A percentile compares a stretch with the other conserved stretches of the same genome.
phyloP scores from a whole-genome alignment of 2,113 vertebrate species.

The Aegotheles bennettii region DNA sequence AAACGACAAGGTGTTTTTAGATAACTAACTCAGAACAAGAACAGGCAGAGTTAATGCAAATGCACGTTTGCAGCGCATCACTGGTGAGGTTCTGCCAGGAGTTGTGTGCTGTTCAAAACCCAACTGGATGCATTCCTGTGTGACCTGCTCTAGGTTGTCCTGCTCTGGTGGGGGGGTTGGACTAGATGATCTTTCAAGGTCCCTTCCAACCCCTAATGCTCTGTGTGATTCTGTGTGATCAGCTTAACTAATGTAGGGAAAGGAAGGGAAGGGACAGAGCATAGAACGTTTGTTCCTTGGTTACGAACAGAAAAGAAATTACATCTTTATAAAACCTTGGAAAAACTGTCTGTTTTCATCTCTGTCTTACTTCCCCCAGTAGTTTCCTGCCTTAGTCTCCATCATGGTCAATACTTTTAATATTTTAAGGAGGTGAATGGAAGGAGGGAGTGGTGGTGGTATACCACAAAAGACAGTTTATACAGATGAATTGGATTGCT shows the following conservation, averaged over 20 bases:
- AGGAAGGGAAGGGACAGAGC: background rate
- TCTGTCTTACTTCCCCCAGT: background rate
- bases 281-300: background rate
- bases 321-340: background rate
- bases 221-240: no score
- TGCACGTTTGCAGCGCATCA: background rate
- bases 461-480: background rate
- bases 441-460: background rate
- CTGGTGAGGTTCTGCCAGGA: rapidly evolving
- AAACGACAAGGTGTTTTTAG: background rate
- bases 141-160: no score
- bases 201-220: no score
- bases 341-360: background rate
- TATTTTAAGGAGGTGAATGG: background rate
- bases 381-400: background rate
- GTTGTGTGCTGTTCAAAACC: rapidly evolving
- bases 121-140: no score
- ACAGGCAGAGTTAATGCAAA: background rate
- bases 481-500: background rate
- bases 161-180: no score
- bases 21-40: background rate
- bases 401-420: background rate
- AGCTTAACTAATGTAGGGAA: background rate
- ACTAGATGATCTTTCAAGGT: no score
- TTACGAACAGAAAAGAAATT: background rate